Evolutionary conservation across 92 coral and sea anemone species (phyloP).

Genomic region (Phymanthus crucifer): DNA sequence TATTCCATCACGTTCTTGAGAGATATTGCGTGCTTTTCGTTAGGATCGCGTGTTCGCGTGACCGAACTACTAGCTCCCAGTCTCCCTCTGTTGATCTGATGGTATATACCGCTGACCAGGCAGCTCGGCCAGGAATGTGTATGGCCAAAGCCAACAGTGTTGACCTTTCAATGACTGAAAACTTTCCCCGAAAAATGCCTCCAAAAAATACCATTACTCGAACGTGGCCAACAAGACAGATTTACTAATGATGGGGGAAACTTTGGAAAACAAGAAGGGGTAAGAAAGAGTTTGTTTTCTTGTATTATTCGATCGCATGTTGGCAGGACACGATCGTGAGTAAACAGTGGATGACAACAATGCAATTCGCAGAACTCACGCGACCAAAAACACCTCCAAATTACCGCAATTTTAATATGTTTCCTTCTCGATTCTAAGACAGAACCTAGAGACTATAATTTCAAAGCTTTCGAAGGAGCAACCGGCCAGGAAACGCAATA

Average conservation of each 20-base stretch:
- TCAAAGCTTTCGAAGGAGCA: constrained; percentile 97
- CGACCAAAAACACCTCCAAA: constrained; percentile 50
- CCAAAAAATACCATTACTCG: constrained; percentile 2
- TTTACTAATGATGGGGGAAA: constrained; percentile 82
- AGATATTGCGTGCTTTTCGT: constrained; percentile 24
- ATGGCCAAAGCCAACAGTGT: constrained; percentile 84
- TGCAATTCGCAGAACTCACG: constrained; percentile 53
- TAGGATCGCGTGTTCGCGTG: constrained; percentile 38
- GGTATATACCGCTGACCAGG: constrained; percentile 94
- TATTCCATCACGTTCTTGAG: constrained; percentile 16
- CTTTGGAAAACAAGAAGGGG: constrained; percentile 89
- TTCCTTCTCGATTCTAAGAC: constrained; percentile 63
- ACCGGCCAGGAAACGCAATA: constrained; percentile 84
- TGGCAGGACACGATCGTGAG: constrained; percentile 69
- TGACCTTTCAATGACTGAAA: constrained; percentile 81
- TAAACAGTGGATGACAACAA: constrained; percentile 54
- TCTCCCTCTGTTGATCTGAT: constrained; percentile 43
- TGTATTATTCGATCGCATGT: constrained; percentile 50
- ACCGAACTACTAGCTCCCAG: constrained; percentile 22
- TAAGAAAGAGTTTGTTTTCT: constrained; percentile 38
- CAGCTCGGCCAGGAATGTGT: constrained; percentile 93
- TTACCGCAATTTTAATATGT: constrained; percentile 16
- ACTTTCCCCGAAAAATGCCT: constrained; percentile 40
- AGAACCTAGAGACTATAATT: constrained; percentile 94
- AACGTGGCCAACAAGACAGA: constrained; percentile 31